Percentiles rank a stretch among this genome's conserved stretches.
Evolutionary conservation across 2,888 invertebrate genomes (phyloP).

Genomic region (Meiosimyza decipiens): DNA sequence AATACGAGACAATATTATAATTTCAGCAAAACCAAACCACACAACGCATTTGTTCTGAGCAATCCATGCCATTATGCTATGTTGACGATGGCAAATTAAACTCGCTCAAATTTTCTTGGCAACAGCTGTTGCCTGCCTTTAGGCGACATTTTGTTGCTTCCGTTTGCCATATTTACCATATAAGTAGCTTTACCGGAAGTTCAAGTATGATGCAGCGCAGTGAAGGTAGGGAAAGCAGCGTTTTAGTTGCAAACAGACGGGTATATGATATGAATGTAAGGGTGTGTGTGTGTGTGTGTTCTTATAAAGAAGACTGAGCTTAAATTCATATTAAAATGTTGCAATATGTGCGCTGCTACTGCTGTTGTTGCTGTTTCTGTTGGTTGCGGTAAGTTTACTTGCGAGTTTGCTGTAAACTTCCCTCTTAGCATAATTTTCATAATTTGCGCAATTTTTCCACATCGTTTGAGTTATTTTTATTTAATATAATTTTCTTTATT

Average conservation of each 20-base stretch:
- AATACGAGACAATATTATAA: not conserved
- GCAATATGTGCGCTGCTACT: slow-evolving; percentile 2
- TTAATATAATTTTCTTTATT: slow-evolving; percentile 32
- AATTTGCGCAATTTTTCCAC: slow-evolving; percentile 47
- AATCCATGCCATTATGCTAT: not conserved
- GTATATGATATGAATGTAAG: not conserved
- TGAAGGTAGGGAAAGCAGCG: not conserved
- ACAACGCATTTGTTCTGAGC: not conserved
- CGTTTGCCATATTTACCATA: slow-evolving; percentile 37
- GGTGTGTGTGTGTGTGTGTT: slow-evolving; percentile 22
- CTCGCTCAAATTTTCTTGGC: slow-evolving; percentile 38
- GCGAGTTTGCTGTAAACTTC: slow-evolving; percentile 15
- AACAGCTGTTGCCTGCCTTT: slow-evolving; percentile 46
- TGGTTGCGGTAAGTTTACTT: slow-evolving; percentile 9
- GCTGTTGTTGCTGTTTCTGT: slow-evolving; percentile 11
- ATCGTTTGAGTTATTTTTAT: slow-evolving; percentile 47
- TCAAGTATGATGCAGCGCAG: slow-evolving; percentile 22
- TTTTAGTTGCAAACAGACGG: slow-evolving; percentile 24
- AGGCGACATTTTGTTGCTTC: slow-evolving; percentile 46
- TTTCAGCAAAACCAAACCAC: not conserved
- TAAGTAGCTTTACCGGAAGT: slow-evolving; percentile 41
- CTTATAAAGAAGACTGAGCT: not conserved
- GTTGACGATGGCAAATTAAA: slow-evolving; percentile 21
- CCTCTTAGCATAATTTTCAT: slow-evolving; percentile 45
- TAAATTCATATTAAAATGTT: slow-evolving; percentile 33